Conservation (phyloP, 23 tunicate species). For the Styela plicata region DNA sequence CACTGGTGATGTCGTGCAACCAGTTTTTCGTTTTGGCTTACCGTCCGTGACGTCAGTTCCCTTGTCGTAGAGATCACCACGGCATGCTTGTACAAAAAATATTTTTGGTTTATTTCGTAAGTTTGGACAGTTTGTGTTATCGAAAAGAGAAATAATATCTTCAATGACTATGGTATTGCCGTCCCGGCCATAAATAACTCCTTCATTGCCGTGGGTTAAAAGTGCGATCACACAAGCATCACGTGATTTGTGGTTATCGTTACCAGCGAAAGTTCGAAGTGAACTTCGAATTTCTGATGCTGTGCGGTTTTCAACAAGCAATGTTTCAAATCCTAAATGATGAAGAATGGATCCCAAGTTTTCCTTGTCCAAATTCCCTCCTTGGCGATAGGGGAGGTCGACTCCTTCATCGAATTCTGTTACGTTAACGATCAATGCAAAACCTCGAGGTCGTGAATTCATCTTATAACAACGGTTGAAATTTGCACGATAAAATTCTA, state of each 20-base stretch:
- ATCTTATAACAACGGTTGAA: conserved; percentile 36
- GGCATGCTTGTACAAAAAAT: conserved; percentile 56
- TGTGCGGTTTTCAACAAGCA: conserved; percentile 35
- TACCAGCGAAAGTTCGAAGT: conserved; percentile 24
- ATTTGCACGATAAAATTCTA: conserved; percentile 36
- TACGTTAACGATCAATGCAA: conserved; percentile 35
- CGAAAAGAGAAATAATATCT: conserved; percentile 41
- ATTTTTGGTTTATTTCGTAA: conserved; percentile 77
- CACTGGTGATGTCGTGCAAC: neutral
- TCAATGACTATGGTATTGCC: conserved; percentile 32
- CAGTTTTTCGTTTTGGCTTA: neutral
- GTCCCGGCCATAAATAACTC: conserved; percentile 50
- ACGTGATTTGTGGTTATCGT: conserved; percentile 8
- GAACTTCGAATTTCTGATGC: conserved; percentile 19
- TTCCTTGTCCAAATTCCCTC: conserved; percentile 40
- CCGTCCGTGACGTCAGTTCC: conserved; percentile 22
- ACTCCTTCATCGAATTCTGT: conserved; percentile 21
- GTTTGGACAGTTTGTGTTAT: conserved; percentile 54
- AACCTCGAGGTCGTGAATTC: conserved; percentile 53
- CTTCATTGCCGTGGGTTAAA: conserved; percentile 45
- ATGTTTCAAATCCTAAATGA: conserved; percentile 35
- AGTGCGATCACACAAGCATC: conserved; percentile 41
- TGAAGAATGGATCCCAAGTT: conserved; percentile 28
- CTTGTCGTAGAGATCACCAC: conserved; percentile 26
- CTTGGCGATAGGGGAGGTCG: conserved; percentile 26